Percentiles rank a stretch among this genome's conserved stretches.
phyloP scores from a whole-genome alignment of 2,888 invertebrate species.

The Dryomyza anilis region DNA sequence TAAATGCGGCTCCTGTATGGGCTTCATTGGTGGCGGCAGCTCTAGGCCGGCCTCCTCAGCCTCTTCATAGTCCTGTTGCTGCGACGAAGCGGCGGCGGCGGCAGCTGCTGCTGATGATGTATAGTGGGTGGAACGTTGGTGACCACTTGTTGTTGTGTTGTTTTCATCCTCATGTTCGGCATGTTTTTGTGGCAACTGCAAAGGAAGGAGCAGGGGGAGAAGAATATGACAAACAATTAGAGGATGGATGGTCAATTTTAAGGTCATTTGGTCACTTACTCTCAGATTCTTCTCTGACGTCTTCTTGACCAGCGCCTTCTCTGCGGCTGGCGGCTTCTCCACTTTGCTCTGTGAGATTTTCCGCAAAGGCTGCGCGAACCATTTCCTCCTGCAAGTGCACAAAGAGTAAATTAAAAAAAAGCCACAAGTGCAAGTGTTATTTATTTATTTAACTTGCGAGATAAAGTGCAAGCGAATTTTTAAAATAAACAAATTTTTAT shows the following conservation, averaged over 20 bases:
- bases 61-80: constrained; percentile 59
- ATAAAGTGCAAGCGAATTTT: too few species aligned
- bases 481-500: too few species aligned
- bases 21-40: constrained; percentile 94
- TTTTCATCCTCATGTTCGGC: constrained; percentile 59
- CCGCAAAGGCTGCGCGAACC: constrained; percentile 85
- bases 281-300: constrained; percentile 84
- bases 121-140: constrained; percentile 34
- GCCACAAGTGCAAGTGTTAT: neutral
- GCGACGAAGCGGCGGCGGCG: constrained; percentile 45
- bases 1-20: constrained; percentile 73
- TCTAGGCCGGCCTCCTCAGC: constrained; percentile 83
- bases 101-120: constrained; percentile 60
- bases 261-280: constrained; percentile 64
- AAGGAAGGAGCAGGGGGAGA: neutral
- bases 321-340: constrained; percentile 71
- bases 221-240: neutral
- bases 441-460: too few species aligned
- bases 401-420: constrained; percentile 10
- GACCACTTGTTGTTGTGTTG: constrained; percentile 38
- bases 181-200: constrained; percentile 57
- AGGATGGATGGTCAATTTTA: neutral
- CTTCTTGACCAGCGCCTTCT: constrained; percentile 75
- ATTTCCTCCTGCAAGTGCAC: constrained; percentile 76
- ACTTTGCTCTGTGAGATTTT: constrained; percentile 89